Evolutionary conservation across 2,113 vertebrate genomes (phyloP), one percentile per base, ranked within the genome.

Genomic region (Sinosuthora webbiana): DNA sequence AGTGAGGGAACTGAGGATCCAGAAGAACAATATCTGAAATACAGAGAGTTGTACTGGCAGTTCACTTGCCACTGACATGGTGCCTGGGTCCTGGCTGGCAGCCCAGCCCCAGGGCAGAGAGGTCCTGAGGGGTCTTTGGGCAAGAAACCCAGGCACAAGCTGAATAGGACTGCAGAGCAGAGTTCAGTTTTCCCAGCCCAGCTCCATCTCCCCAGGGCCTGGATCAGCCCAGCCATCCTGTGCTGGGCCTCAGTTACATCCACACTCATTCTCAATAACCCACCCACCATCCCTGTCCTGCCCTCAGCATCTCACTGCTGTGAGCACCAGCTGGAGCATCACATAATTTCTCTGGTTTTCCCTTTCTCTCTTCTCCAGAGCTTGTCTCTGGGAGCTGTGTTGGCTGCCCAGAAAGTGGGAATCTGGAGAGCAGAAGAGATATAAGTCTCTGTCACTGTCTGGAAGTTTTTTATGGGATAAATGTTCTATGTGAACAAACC

Each of bases 61-160:
- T 17, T 59, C 55, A 6, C 69, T 64, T 5, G 3, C 31, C 3
- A 2, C n/a, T 62, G 74, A 8, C 0, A 0, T 3, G 11, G 37
- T 49, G n/a, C 31, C 63, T 39, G 19, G 49, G 16, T 65, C 45
- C 37, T 53, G 53, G 35, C 28, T 86, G 50, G 62, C 67, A 62
- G n/a, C 2, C 37, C n/a, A 45, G 24, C 31, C 17, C 10, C 4
- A 4, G 33, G 35, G 15, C 49, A 59, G 11, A 47, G 59, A 52
- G 9, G 53, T 35, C 49, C 69, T 1, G 0, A 25, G 19, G 13
- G 3, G 2, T 53, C 35, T 75, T 70, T 47, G 50, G 15, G n/a
- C n/a, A 75, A 42, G 56, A 53, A 62, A 22, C 6, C 30, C 33
- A 22, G 33, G 35, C n/a, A 33, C 0, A 6, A 63, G 20, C 35